Percentiles rank a stretch among this genome's conserved stretches.
These are phyloP conservation scores for Rhynchomys soricoides DNA, from an alignment of 2,113 vertebrate genomes.

Conservation along the genomic window DNA sequence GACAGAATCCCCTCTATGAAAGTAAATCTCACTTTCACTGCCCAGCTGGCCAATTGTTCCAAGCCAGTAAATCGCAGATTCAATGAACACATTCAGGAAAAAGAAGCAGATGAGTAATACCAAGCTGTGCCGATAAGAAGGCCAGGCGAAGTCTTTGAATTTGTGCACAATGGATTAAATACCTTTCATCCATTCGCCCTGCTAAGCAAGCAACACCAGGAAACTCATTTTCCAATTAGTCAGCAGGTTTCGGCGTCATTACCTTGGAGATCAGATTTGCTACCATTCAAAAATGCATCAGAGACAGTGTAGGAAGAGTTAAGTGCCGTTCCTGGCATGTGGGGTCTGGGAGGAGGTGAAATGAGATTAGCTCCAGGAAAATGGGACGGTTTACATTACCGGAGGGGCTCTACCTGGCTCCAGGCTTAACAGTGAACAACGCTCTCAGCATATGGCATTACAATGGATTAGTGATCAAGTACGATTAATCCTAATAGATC, in stretches of 20 bases:
- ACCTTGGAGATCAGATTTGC: conserved; percentile 86
- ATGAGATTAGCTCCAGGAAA: conserved; percentile 86
- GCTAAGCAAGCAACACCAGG: conserved; percentile 78
- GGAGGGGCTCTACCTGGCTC: conserved; percentile 86
- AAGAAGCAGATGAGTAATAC: conserved; percentile 70
- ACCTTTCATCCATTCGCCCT: conserved; percentile 68
- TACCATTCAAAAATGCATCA: conserved; percentile 86
- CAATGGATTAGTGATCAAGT: conserved; percentile 87
- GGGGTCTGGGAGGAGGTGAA: conserved; percentile 83
- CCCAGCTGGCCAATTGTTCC: conserved; percentile 77
- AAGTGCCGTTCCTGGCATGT: conserved; percentile 86
- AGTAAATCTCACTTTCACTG: conserved; percentile 76
- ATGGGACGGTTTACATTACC: conserved; percentile 84
- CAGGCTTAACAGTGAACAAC: conserved; percentile 85
- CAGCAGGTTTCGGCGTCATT: conserved; percentile 86
- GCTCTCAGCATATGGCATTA: conserved; percentile 86
- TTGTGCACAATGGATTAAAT: conserved; percentile 72
- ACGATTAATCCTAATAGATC: conserved; percentile 89
- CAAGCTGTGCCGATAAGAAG: conserved; percentile 15
- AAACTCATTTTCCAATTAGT: conserved; percentile 85
- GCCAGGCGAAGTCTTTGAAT: conserved; percentile 58
- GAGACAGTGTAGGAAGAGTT: conserved; percentile 85
- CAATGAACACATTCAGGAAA: conserved; percentile 52
- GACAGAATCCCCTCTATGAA: conserved; percentile 74
- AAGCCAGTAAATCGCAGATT: conserved; percentile 75